Evolutionary conservation across 2,888 invertebrate species (phyloP), one percentile per base, ranked within the genome.

Genomic region (Zygaena filipendulae): DNA sequence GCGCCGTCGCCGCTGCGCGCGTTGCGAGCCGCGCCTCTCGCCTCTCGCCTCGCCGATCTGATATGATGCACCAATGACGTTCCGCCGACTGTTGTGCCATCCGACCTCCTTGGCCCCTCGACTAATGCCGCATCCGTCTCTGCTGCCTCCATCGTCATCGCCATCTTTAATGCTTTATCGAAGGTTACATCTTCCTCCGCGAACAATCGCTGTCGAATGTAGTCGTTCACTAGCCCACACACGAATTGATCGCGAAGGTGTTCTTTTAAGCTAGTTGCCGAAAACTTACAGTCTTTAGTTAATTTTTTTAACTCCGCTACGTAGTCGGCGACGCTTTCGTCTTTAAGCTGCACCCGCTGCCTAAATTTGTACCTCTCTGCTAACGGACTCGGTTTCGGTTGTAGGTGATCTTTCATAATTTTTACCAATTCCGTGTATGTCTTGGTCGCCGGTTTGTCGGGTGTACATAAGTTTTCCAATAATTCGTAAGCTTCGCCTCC

Each of bases 191-290:
- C 25, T 9, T 30, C 32, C 8, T 36, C 34, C 3, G 33, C 20
- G 11, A 36, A 36, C 20, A 34, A 14, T 12, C 29, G 25, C 9
- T 34, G 38, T 12, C 32, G 9, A 6, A 30, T 30, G 3, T n/a
- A 9, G 4, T 36, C 32, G 9, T 12, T 30, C 7, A 1, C 6
- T 3, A 32, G 5, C 1, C 35, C 35, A 9, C 29, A 35, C 1
- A 32, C 27, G 4, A 35, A 33, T 13, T 45, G 46, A 21, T 48
- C 46, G 1, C 47, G 13, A 4, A 47, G 21, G 12, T 36, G 45
- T 13, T 47, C 46, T 4, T 33, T 12, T 2, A 49, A 32, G 21
- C 21, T 13, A 4, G 6, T 11, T 4, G 21, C 14, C 1, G 6
- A 19, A 10, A 45, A 45, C 1, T 23, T 11, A 13, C 42, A 45